Conservation (phyloP, 2,888 invertebrate genomes). For the Eurytoma californica region DNA sequence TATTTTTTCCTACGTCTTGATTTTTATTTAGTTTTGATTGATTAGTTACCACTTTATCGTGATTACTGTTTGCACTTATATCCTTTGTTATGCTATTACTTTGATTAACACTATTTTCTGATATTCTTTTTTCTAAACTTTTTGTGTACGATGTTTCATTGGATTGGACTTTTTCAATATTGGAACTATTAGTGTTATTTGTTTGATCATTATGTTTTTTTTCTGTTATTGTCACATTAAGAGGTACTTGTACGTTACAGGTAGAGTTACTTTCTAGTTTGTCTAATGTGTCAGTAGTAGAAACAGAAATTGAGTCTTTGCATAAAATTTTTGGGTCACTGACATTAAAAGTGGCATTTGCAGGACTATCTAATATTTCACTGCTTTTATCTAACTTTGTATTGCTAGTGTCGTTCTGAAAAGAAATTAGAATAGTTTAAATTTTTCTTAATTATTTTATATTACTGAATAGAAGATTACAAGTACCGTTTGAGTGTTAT, state of each 20-base stretch:
- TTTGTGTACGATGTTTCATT: slow-evolving; percentile 14
- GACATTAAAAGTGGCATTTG: slow-evolving; percentile 71
- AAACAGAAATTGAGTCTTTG: slow-evolving; percentile 61
- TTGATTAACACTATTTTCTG: slow-evolving; percentile 49
- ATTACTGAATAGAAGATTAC: slow-evolving; percentile 15
- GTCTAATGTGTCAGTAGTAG: slow-evolving; percentile 66
- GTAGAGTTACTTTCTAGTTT: slow-evolving; percentile 66
- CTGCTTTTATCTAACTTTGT: slow-evolving; percentile 64
- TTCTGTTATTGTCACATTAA: slow-evolving; percentile 72
- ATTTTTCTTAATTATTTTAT: background rate
- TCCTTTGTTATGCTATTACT: slow-evolving; percentile 61
- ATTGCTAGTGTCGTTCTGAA: slow-evolving; percentile 67
- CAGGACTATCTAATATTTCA: slow-evolving; percentile 64
- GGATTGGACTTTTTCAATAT: slow-evolving; percentile 38
- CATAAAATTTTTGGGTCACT: slow-evolving; percentile 68
- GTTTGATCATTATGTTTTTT: slow-evolving; percentile 63
- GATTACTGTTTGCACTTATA: slow-evolving; percentile 59
- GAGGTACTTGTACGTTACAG: slow-evolving; percentile 65
- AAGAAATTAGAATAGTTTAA: slow-evolving; percentile 21
- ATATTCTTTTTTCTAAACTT: slow-evolving; percentile 32
- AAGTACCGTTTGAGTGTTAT: slow-evolving; percentile 67
- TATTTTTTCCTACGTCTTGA: slow-evolving; percentile 65
- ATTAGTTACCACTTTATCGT: slow-evolving; percentile 64
- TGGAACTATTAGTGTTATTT: slow-evolving; percentile 54
- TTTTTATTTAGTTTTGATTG: slow-evolving; percentile 66